Percentiles rank a stretch among this genome's conserved stretches.
phyloP scores from a whole-genome alignment of 2,888 invertebrate genomes.

The Lochmaea capreae region DNA sequence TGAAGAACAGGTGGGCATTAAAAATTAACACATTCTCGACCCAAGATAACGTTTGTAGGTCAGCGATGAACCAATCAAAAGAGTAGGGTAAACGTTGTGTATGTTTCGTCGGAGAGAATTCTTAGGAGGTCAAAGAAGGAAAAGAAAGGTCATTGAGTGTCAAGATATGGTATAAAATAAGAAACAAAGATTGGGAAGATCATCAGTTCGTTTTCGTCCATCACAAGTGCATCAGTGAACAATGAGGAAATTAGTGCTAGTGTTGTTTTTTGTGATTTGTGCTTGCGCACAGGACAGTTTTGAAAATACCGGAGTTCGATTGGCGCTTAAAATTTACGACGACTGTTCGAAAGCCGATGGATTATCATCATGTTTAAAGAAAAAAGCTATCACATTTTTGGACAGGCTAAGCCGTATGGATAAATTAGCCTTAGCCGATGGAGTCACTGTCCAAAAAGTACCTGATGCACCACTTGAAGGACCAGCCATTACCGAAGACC shows the following conservation, averaged over 20 bases:
- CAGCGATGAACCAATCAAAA: constrained; percentile 58
- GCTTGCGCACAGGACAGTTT: constrained; percentile 58
- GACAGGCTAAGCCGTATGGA: constrained; percentile 81
- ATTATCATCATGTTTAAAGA: constrained; percentile 81
- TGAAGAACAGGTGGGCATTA: constrained; percentile 37
- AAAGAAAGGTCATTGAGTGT: constrained; percentile 62
- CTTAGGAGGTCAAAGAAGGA: constrained; percentile 60
- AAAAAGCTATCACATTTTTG: constrained; percentile 83
- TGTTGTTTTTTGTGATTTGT: constrained; percentile 57
- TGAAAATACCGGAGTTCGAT: constrained; percentile 73
- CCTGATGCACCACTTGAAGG: constrained; percentile 71
- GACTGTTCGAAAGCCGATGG: constrained; percentile 80
- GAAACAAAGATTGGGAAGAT: constrained; percentile 55
- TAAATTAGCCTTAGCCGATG: constrained; percentile 72
- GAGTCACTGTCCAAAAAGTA: constrained; percentile 74
- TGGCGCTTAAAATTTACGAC: constrained; percentile 79
- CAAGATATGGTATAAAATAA: constrained; percentile 61
- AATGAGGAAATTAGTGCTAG: constrained; percentile 59
- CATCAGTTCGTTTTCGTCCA: constrained; percentile 60
- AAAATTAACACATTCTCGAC: constrained; percentile 44
- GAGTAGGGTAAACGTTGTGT: constrained; percentile 57
- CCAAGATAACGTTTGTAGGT: constrained; percentile 57
- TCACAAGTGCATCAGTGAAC: constrained; percentile 48
- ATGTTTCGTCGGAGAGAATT: constrained; percentile 43
- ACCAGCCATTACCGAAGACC: constrained; percentile 73